phyloP scores from a whole-genome alignment of 1,140 invertebrate genomes.

The Brachionus angularis region DNA sequence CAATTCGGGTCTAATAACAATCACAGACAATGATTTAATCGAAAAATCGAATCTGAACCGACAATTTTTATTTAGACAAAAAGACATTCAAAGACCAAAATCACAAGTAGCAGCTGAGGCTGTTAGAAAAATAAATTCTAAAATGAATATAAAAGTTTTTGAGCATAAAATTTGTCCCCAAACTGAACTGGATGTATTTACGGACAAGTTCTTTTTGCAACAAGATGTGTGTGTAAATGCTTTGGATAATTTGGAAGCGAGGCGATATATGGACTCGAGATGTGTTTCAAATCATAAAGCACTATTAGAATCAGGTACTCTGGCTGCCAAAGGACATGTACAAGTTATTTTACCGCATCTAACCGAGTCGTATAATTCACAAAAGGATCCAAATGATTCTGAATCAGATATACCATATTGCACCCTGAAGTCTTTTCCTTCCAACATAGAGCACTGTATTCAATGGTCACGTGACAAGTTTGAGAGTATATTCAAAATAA shows the following conservation, averaged over 20 bases:
- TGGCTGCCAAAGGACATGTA: constrained; percentile 47
- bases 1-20: constrained; percentile 27
- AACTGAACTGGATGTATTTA: constrained; percentile 23
- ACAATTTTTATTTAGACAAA: constrained; percentile 46
- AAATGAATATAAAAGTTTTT: constrained; percentile 45
- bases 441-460: constrained; percentile 57
- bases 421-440: constrained; percentile 58
- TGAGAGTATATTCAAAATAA: constrained; percentile 55
- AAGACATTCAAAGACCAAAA: constrained; percentile 54
- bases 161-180: constrained; percentile 35
- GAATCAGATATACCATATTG: constrained; percentile 54
- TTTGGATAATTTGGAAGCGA: constrained; percentile 46
- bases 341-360: constrained; percentile 46
- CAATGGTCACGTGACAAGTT: constrained; percentile 59
- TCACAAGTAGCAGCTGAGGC: constrained; percentile 55
- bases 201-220: constrained; percentile 45
- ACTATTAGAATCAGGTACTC: constrained; percentile 46
- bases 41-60: constrained; percentile 46
- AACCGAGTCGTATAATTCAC: constrained; percentile 44
- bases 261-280: constrained; percentile 45
- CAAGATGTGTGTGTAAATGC: constrained; percentile 45
- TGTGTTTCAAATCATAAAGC: constrained; percentile 45
- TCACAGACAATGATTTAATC: constrained; percentile 46
- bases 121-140: constrained; percentile 53
- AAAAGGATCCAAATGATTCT: constrained; percentile 56